A percentile compares a stretch with the other conserved stretches of the same genome.
phyloP scores from a whole-genome alignment of 2,888 invertebrate genomes.

The Ennomos fuscantarius region DNA sequence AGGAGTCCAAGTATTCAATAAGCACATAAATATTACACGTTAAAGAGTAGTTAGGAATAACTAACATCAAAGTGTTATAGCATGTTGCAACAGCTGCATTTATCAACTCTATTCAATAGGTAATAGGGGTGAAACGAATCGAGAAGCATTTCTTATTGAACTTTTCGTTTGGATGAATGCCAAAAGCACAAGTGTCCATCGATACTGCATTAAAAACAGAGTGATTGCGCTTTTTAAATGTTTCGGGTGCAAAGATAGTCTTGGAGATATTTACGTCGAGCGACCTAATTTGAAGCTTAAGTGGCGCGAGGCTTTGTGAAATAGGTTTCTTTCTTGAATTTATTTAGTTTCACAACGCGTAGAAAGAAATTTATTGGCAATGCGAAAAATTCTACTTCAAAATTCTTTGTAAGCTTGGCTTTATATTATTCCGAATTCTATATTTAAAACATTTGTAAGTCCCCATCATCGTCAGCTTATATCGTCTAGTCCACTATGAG shows the following conservation, averaged over 20 bases:
- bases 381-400: neutral
- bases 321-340: conserved; percentile 16
- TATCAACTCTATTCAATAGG: conserved; percentile 15
- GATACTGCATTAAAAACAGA: conserved; percentile 34
- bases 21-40: conserved; percentile 37
- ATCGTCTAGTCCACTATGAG: too few species aligned
- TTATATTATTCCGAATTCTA: neutral
- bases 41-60: conserved; percentile 38
- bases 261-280: conserved; percentile 34
- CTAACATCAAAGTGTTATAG: conserved; percentile 27
- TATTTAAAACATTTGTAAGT: neutral
- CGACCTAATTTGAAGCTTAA: conserved; percentile 37
- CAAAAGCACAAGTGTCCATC: conserved; percentile 31
- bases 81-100: conserved; percentile 7
- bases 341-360: conserved; percentile 12
- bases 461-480: neutral
- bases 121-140: conserved; percentile 18
- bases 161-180: conserved; percentile 33
- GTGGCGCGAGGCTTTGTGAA: conserved; percentile 19
- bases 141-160: conserved; percentile 20
- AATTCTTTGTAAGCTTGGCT: neutral
- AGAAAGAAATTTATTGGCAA: conserved; percentile 12
- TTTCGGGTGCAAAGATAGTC: conserved; percentile 28
- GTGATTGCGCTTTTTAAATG: conserved; percentile 33
- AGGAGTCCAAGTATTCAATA: conserved; percentile 35